Evolutionary conservation across 30 jellyfish, hydroid and myxozoan genomes (phyloP), one percentile per base, ranked within the genome.

Genomic region (Aurelia sp.): DNA sequence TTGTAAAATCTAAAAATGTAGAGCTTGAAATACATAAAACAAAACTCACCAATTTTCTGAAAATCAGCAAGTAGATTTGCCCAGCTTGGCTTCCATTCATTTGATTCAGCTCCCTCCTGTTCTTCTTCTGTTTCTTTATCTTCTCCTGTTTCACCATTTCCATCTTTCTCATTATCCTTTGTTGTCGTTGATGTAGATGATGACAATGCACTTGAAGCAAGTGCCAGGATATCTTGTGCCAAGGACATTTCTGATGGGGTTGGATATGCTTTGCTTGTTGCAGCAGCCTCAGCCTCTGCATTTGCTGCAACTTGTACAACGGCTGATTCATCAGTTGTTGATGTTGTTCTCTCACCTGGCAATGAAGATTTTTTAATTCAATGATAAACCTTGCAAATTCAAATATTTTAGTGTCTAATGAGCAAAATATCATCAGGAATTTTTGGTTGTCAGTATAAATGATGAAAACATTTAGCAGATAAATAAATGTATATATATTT

Each of bases 161-260:
- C 18, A 13, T 13, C 77, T 40, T 48, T 87, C 16, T 58, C 83
- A 15, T 62, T 70, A 13, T 79, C 79, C 62, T 68, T 74, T 30
- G 78, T 18, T 3, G 58, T 69, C 0, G 96, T 47, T 18, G 96
- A 88, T 15, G 96, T 47, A 1, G 96, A 88, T 70, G 96, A 78
- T 13, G 96, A 88, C 85, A 88, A 63, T 35, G 96, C 96, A 41
- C 88, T 65, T 17, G 96, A 88, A 4, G 96, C 96, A 72, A 88
- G 69, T 21, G 96, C 96, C 30, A 88, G 86, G 13, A 88, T 88
- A 48, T 88, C 96, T 50, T 88, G 96, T 2, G 96, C 96, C n/a
- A 88, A 92, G 3, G 96, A 88, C 64, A 88, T 77, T 53, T 88
- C 96, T 19, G 96, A 78, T 5, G 96, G 88, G 4, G 93, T 74